Conservation (phyloP, 2,797 vertebrate genomes). For the Brachyrhaphis roseni region DNA sequence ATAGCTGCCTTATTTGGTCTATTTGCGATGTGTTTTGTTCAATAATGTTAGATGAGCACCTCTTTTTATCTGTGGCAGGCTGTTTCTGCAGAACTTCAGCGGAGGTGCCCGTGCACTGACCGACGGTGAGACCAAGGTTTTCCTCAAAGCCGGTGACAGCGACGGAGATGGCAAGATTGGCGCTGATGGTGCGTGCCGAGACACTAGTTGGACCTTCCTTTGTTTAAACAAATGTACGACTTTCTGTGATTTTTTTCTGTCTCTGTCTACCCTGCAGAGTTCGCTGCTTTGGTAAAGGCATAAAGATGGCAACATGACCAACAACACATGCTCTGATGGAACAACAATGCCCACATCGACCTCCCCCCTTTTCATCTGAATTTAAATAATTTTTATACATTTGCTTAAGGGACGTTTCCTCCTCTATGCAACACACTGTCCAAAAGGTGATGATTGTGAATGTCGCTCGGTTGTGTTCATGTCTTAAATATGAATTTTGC, state of each 20-base stretch:
- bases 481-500: slow-evolving; percentile 88
- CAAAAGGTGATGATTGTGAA: slow-evolving; percentile 82
- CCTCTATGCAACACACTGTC: slow-evolving; percentile 80
- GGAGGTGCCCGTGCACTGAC: slow-evolving; percentile 74
- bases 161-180: slow-evolving; percentile 87
- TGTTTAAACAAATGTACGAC: neutral
- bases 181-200: slow-evolving; percentile 67
- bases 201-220: neutral
- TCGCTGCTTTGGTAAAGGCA: slow-evolving; percentile 76
- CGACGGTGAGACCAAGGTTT: slow-evolving; percentile 77
- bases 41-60: slow-evolving; percentile 11
- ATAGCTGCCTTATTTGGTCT: neutral
- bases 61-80: slow-evolving; percentile 51
- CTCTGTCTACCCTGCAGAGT: slow-evolving; percentile 71
- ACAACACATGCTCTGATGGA: slow-evolving; percentile 81
- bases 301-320: slow-evolving; percentile 78
- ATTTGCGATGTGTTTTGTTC: neutral
- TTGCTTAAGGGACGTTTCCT: slow-evolving; percentile 81
- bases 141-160: slow-evolving; percentile 82
- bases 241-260: neutral
- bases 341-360: slow-evolving; percentile 78
- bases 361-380: slow-evolving; percentile 80
- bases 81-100: slow-evolving; percentile 85
- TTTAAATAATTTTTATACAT: slow-evolving; percentile 86
- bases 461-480: slow-evolving; percentile 84